Percentiles rank a stretch among this genome's conserved stretches.
These are phyloP conservation scores for Crocidura indochinensis DNA, from an alignment of 2,797 vertebrate species.

Conservation along the genomic window DNA sequence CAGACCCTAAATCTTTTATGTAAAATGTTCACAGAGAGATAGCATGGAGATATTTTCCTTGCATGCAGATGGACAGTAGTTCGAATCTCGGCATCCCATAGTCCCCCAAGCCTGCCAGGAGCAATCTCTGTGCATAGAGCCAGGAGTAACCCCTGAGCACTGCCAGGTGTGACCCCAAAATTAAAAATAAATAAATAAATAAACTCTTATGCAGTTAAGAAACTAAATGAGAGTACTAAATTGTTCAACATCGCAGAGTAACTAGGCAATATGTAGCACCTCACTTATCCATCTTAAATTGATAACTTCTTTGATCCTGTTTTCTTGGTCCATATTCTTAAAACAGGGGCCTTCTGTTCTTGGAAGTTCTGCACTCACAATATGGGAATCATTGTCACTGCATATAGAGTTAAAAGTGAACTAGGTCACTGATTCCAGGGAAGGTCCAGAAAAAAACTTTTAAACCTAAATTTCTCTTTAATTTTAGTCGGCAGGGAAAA, in stretches of 20 bases:
- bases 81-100: too few relatives aligned
- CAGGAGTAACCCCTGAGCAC: too few relatives aligned
- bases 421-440: not conserved
- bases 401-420: not conserved
- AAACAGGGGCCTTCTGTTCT: not conserved
- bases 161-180: too few relatives aligned
- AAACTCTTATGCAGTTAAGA: not conserved
- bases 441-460: not conserved
- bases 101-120: too few relatives aligned
- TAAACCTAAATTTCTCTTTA: not conserved
- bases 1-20: not conserved
- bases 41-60: too few relatives aligned
- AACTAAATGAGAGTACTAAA: not conserved
- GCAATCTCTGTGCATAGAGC: too few relatives aligned
- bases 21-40: not conserved
- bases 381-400: not conserved
- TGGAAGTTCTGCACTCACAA: not conserved
- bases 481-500: slow-evolving; percentile 27
- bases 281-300: not conserved
- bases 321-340: not conserved
- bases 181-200: not conserved
- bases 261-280: not conserved
- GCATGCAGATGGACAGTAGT: too few relatives aligned
- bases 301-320: not conserved
- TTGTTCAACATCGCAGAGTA: not conserved